These are phyloP conservation scores for Onychomys arenicola DNA, from an alignment of 2,797 vertebrate genomes.

Conservation along the genomic window DNA sequence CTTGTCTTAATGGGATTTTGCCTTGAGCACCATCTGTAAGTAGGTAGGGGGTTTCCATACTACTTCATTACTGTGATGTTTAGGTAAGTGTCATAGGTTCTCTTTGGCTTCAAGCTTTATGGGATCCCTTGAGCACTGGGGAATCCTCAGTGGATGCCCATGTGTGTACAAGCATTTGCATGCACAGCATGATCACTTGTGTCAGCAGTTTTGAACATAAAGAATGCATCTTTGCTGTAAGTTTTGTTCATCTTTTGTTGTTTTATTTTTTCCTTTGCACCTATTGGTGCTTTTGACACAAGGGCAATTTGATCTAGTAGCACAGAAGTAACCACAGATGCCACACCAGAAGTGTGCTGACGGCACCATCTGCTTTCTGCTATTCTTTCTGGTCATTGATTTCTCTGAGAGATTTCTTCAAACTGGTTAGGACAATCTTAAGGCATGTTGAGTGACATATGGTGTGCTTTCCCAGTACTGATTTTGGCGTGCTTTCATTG, in stretches of 20 bases:
- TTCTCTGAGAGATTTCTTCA: conserved; percentile 75
- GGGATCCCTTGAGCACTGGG: neutral
- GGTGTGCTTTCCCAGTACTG: conserved; percentile 68
- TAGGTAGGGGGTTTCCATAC: conserved; percentile 65
- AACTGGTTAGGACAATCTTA: conserved; percentile 67
- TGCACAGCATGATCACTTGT: neutral
- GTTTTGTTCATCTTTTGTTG: conserved; percentile 49
- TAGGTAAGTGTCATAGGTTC: conserved; percentile 66
- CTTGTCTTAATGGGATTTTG: conserved; percentile 79
- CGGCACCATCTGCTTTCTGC: conserved; percentile 77
- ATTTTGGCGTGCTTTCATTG: conserved; percentile 28
- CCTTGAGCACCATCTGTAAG: conserved; percentile 78
- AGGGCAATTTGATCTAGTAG: conserved; percentile 69
- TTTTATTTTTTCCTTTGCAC: conserved; percentile 60
- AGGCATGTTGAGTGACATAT: conserved; percentile 80
- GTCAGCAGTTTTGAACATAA: neutral
- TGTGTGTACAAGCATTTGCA: neutral
- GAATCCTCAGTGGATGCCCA: neutral
- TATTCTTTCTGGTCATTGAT: conserved; percentile 81
- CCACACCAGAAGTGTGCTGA: conserved; percentile 74
- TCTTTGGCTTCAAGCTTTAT: conserved; percentile 55
- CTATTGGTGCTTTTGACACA: conserved; percentile 57
- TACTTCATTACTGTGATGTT: conserved; percentile 68
- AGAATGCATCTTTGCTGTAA: neutral
- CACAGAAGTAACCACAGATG: conserved; percentile 80